A percentile compares a stretch with the other conserved stretches of the same genome.
phyloP scores from a whole-genome alignment of 1,140 invertebrate species.

The Bacillus rossius region DNA sequence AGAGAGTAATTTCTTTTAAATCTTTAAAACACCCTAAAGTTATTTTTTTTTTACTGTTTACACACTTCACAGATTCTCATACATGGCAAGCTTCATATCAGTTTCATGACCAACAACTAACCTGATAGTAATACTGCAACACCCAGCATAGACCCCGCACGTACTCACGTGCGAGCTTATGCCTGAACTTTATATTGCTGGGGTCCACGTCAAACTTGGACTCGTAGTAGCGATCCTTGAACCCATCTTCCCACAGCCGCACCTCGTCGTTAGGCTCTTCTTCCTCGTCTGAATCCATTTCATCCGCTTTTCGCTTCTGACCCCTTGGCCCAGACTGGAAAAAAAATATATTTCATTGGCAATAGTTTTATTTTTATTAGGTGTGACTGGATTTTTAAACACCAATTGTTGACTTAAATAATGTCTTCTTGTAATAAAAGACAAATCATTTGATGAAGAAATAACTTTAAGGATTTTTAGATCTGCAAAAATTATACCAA shows the following conservation, averaged over 20 bases:
- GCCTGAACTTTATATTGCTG: conserved; percentile 80
- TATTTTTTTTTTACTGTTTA: too few relatives aligned
- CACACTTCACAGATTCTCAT: too few relatives aligned
- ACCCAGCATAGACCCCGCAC: conserved; percentile 97
- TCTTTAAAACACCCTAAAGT: too few relatives aligned
- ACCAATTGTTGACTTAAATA: too few relatives aligned
- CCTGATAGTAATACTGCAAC: conserved; percentile 95
- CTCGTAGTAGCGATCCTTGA: conserved; percentile 97
- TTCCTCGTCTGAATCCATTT: conserved; percentile 53
- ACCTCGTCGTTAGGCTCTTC: conserved; percentile 89
- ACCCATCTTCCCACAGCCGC: conserved; percentile 94
- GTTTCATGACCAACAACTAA: conserved; percentile 28
- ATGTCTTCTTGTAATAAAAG: too few relatives aligned
- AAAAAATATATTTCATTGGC: background rate
- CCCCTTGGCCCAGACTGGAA: conserved; percentile 22
- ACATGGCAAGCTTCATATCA: too few relatives aligned
- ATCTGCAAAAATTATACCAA: too few relatives aligned
- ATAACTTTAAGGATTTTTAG: too few relatives aligned
- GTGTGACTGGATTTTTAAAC: too few relatives aligned
- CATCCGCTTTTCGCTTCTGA: conserved; percentile 45
- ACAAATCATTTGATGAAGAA: too few relatives aligned
- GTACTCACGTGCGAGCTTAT: conserved; percentile 90
- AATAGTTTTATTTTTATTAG: background rate
- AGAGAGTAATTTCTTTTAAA: background rate
- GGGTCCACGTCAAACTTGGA: conserved; percentile 89